These are phyloP conservation scores for Schizaphis graminum DNA, from an alignment of 2,888 invertebrate species.

Conservation along the genomic window DNA sequence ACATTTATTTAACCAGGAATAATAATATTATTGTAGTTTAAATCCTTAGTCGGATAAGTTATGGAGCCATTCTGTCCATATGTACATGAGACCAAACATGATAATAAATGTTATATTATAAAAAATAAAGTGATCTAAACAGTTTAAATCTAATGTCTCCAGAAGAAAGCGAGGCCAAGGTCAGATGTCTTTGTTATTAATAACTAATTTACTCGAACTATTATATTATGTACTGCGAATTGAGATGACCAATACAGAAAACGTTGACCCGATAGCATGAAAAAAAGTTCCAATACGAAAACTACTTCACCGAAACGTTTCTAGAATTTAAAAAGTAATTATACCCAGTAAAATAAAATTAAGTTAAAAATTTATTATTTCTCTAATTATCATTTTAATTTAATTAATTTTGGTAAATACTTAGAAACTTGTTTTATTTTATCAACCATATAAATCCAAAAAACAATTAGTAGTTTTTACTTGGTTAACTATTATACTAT, in stretches of 20 bases:
- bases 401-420: background rate
- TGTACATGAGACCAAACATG: background rate
- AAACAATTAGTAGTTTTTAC: background rate
- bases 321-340: background rate
- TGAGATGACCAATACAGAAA: background rate
- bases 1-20: background rate
- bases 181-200: background rate
- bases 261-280: background rate
- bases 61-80: background rate
- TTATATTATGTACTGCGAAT: background rate
- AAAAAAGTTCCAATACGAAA: constrained; percentile 7
- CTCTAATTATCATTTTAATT: background rate
- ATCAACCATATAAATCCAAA: background rate
- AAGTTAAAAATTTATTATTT: background rate
- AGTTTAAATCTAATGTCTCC: background rate
- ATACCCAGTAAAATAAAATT: background rate
- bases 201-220: background rate
- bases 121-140: background rate
- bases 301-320: background rate
- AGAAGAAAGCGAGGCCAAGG: background rate
- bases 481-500: background rate
- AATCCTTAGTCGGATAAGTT: background rate
- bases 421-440: background rate
- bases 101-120: background rate
- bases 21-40: background rate